Evolutionary conservation across 2,797 vertebrate genomes (phyloP).

Genomic region (Zonotrichia albicollis): DNA sequence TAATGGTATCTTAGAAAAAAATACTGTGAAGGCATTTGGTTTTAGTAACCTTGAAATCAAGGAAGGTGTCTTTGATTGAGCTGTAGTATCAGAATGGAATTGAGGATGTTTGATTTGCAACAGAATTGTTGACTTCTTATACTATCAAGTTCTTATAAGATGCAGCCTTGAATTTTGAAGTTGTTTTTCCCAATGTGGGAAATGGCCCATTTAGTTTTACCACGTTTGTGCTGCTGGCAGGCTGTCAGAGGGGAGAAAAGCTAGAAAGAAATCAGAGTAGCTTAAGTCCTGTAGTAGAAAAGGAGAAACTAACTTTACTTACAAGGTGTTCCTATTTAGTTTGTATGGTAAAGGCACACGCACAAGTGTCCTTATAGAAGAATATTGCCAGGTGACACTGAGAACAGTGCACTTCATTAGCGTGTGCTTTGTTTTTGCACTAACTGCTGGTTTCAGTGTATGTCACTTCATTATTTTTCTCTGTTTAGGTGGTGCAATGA

Average conservation of each 20-base stretch:
- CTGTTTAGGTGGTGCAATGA: conserved; percentile 86
- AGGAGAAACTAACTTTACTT: neutral
- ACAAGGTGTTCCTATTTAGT: neutral
- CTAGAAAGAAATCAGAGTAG: neutral
- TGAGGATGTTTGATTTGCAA: neutral
- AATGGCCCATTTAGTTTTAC: neutral
- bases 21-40: neutral
- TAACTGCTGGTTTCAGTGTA: conserved; percentile 54
- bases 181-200: neutral
- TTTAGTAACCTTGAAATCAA: neutral
- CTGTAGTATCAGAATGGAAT: neutral
- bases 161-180: neutral
- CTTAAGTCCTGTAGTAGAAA: neutral
- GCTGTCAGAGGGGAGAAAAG: neutral
- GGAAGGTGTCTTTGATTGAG: neutral
- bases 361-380: neutral
- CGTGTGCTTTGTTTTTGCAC: neutral
- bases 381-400: neutral
- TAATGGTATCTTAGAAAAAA: neutral
- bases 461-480: conserved; percentile 50
- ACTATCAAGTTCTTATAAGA: neutral
- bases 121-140: neutral
- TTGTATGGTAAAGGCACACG: neutral
- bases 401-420: neutral
- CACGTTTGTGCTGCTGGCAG: neutral